These are phyloP conservation scores for Taeniopygia guttata DNA, from an alignment of 2,797 vertebrate species.

Conservation along the genomic window DNA sequence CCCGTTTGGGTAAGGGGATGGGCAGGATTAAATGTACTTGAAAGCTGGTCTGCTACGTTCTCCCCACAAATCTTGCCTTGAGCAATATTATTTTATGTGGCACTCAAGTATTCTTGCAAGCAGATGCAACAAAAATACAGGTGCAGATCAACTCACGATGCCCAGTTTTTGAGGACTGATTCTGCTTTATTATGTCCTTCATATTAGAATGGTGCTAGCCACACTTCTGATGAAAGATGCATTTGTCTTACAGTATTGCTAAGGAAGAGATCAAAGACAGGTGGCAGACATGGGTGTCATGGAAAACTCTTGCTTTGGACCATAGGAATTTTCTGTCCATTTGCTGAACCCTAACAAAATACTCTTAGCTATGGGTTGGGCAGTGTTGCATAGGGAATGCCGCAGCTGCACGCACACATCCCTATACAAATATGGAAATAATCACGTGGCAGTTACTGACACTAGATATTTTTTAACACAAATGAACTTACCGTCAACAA, in stretches of 20 bases:
- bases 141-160: not conserved
- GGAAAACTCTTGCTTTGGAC: not conserved
- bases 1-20: accelerated
- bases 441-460: not conserved
- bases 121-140: not conserved
- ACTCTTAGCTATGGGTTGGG: not conserved
- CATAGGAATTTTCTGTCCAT: not conserved
- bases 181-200: not conserved
- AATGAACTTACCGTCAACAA: not conserved
- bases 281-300: not conserved
- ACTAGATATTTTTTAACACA: not conserved
- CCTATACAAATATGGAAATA: not conserved
- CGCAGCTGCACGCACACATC: not conserved
- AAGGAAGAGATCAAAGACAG: not conserved
- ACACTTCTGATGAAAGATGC: not conserved
- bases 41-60: not conserved
- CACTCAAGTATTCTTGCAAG: not conserved
- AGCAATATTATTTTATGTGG: accelerated
- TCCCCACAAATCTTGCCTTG: not conserved
- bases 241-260: not conserved
- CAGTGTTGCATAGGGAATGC: not conserved
- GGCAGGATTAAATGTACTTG: not conserved
- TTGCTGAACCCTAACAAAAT: not conserved
- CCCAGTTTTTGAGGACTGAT: not conserved
- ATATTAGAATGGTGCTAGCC: not conserved